phyloP scores from a whole-genome alignment of 2,797 vertebrate species.

The Anabas testudineus region DNA sequence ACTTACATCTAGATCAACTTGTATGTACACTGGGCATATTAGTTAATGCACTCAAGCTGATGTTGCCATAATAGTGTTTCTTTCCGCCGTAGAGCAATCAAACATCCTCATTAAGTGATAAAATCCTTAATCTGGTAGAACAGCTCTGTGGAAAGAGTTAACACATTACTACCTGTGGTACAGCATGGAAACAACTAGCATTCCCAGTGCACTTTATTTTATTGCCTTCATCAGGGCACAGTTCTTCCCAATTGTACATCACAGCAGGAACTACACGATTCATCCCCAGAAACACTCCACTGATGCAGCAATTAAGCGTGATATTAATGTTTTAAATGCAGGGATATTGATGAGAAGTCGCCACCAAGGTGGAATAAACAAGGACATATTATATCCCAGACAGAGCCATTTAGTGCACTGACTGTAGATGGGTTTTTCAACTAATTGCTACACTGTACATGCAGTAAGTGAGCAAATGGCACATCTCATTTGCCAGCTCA shows the following conservation, averaged over 20 bases:
- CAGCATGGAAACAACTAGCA: constrained; percentile 14
- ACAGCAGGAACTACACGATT: constrained; percentile 31
- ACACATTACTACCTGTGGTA: not conserved
- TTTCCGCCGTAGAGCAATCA: too few species aligned
- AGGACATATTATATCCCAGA: constrained; percentile 31
- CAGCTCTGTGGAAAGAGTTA: not conserved
- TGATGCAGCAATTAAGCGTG: constrained; percentile 14
- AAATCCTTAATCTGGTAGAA: too few species aligned
- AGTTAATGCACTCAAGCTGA: too few species aligned
- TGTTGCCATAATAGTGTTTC: too few species aligned
- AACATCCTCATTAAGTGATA: not conserved
- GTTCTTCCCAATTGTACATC: constrained; percentile 20
- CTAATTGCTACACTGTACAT: constrained; percentile 62
- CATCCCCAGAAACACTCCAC: constrained; percentile 25
- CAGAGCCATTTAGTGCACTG: constrained; percentile 34
- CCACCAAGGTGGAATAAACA: constrained; percentile 44
- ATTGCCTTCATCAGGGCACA: constrained; percentile 23
- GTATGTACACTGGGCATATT: too few species aligned
- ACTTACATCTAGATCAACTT: too few species aligned
- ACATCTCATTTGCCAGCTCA: constrained; percentile 59
- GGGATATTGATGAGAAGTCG: constrained; percentile 40
- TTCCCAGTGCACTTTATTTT: constrained; percentile 18
- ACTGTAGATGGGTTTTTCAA: constrained; percentile 45
- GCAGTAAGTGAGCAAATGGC: constrained; percentile 41
- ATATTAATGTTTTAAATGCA: constrained; percentile 52